Conservation (phyloP, 1,140 invertebrate genomes). For the Halictus rubicundus region DNA sequence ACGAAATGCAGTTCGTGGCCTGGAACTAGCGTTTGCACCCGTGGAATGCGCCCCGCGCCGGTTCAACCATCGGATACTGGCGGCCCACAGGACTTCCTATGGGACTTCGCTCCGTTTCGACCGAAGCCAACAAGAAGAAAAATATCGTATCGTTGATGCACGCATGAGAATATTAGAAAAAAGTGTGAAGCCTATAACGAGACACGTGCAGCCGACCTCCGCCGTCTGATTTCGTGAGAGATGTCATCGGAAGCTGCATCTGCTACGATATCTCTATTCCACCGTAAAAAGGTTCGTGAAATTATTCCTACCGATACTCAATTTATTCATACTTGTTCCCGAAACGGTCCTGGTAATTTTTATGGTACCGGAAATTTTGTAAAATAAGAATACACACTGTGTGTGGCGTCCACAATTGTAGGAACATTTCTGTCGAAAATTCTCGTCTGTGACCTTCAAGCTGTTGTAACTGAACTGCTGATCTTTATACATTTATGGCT, state of each 20-base stretch:
- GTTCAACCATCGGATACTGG: background rate
- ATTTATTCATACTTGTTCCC: no score
- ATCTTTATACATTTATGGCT: no score
- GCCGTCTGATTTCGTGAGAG: background rate
- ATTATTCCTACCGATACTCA: no score
- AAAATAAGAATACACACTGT: no score
- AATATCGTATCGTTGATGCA: constrained; percentile 6
- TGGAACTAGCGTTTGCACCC: constrained; percentile 6
- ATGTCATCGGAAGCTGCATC: background rate
- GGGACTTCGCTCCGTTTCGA: constrained; percentile 14
- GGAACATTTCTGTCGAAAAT: no score
- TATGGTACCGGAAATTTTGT: no score
- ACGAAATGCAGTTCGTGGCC: constrained; percentile 23
- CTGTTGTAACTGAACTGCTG: no score
- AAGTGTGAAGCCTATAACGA: background rate
- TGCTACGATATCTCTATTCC: background rate
- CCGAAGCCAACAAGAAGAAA: background rate
- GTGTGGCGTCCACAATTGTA: no score
- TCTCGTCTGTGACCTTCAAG: no score
- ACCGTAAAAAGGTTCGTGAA: background rate
- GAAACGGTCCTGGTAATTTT: no score
- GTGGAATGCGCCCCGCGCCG: constrained; percentile 3
- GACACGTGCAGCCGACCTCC: constrained; percentile 13
- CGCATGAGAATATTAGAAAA: constrained; percentile 10
- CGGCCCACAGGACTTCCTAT: background rate